These are phyloP conservation scores for Corythornis cristatus DNA, from an alignment of 2,113 vertebrate genomes.

Conservation along the genomic window DNA sequence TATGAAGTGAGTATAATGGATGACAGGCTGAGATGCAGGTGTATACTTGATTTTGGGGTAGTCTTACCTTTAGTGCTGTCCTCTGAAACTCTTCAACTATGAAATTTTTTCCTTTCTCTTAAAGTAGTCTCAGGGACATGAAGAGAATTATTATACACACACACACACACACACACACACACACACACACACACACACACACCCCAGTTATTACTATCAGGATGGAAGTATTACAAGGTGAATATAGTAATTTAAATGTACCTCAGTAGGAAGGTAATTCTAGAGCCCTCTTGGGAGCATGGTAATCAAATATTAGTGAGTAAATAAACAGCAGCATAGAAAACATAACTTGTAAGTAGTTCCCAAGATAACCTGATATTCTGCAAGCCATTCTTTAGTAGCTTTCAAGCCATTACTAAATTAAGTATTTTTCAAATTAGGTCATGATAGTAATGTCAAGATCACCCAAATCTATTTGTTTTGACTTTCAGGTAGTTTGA, in stretches of 20 bases:
- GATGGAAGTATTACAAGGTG: neutral
- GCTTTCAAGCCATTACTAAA: neutral
- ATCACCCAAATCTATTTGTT: neutral
- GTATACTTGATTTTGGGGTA: neutral
- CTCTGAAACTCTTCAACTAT: neutral
- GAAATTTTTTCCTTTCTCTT: neutral
- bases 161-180: too few relatives aligned
- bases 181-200: too few relatives aligned
- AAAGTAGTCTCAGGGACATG: neutral
- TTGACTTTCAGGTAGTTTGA: conserved; percentile 45
- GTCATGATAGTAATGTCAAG: neutral
- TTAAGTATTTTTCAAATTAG: neutral
- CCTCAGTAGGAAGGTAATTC: neutral
- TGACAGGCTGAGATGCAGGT: neutral
- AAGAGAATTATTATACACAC: neutral
- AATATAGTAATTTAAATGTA: neutral
- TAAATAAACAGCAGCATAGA: neutral
- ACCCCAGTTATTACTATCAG: neutral
- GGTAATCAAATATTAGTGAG: neutral
- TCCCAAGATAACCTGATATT: neutral
- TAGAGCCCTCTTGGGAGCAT: neutral
- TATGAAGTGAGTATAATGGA: neutral
- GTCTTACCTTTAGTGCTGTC: neutral
- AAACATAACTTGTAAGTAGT: neutral
- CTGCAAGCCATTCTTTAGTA: neutral